Evolutionary conservation across 2,797 vertebrate genomes (phyloP).

Genomic region (Anabacerthia variegaticeps): DNA sequence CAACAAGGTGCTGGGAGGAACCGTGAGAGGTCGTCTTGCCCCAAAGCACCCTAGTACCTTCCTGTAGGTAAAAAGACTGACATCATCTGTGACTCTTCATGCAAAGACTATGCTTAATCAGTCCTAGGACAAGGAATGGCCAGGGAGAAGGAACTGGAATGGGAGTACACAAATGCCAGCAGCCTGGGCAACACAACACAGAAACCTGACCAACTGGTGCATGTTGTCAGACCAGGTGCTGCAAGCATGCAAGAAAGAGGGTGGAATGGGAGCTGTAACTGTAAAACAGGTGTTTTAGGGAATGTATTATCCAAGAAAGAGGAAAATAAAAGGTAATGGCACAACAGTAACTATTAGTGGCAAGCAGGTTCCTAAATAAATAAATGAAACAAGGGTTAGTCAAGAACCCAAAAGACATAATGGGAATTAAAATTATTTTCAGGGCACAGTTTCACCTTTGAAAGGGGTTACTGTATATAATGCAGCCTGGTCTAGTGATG

Average conservation of each 20-base stretch:
- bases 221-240: background rate
- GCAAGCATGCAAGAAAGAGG: background rate
- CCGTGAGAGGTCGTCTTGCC: background rate
- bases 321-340: background rate
- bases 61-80: background rate
- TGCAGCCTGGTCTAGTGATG: background rate
- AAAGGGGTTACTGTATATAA: background rate
- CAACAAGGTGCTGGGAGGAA: background rate
- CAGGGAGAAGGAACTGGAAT: background rate
- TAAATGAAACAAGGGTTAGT: background rate
- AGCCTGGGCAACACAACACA: background rate
- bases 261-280: background rate
- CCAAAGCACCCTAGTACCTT: background rate
- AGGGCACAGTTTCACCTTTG: background rate
- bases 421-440: background rate
- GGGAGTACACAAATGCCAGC: background rate
- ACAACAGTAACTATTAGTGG: background rate
- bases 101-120: background rate
- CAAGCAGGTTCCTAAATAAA: background rate
- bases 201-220: slow-evolving; percentile 6
- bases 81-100: background rate
- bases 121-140: rapidly evolving
- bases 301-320: background rate
- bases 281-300: background rate
- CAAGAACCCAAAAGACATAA: background rate